Evolutionary conservation across 2,797 vertebrate species (phyloP).

Genomic region (Lithobates sylvaticus): DNA sequence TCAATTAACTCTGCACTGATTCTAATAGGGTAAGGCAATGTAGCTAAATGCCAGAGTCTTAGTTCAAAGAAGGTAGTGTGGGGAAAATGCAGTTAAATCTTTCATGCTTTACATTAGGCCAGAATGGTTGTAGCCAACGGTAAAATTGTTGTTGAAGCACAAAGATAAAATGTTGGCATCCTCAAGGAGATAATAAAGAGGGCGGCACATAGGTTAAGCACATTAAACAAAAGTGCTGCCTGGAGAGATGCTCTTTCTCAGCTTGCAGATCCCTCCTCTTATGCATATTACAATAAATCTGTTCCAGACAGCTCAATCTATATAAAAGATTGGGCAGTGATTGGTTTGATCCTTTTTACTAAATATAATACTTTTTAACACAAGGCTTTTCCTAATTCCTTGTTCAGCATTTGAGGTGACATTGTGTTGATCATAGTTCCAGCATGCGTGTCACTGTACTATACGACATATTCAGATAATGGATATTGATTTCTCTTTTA

Average conservation of each 20-base stretch:
- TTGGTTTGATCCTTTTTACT: slow-evolving; percentile 55
- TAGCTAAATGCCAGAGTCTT: slow-evolving; percentile 63
- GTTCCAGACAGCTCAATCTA: slow-evolving; percentile 58
- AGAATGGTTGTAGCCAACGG: slow-evolving; percentile 57
- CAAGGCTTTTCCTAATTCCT: not conserved
- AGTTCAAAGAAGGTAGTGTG: slow-evolving; percentile 65
- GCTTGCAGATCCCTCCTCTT: slow-evolving; percentile 19
- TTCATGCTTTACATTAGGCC: slow-evolving; percentile 49
- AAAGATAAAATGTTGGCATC: slow-evolving; percentile 44
- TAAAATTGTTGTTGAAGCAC: slow-evolving; percentile 62
- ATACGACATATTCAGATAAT: slow-evolving; percentile 9
- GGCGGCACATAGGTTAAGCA: slow-evolving; percentile 46
- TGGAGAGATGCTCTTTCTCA: slow-evolving; percentile 50
- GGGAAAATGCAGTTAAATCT: slow-evolving; percentile 64
- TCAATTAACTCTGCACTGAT: slow-evolving; percentile 69
- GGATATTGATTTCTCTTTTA: slow-evolving; percentile 15
- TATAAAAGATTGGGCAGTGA: not conserved
- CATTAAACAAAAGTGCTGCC: slow-evolving; percentile 24
- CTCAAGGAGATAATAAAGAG: slow-evolving; percentile 45
- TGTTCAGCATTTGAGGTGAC: slow-evolving; percentile 7
- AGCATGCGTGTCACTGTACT: not conserved
- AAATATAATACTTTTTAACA: slow-evolving; percentile 10
- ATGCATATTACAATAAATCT: slow-evolving; percentile 65
- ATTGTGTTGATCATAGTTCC: not conserved
- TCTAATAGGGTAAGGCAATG: slow-evolving; percentile 65